phyloP scores from a whole-genome alignment of 2,888 invertebrate genomes.

The Tenthredo amoena region DNA sequence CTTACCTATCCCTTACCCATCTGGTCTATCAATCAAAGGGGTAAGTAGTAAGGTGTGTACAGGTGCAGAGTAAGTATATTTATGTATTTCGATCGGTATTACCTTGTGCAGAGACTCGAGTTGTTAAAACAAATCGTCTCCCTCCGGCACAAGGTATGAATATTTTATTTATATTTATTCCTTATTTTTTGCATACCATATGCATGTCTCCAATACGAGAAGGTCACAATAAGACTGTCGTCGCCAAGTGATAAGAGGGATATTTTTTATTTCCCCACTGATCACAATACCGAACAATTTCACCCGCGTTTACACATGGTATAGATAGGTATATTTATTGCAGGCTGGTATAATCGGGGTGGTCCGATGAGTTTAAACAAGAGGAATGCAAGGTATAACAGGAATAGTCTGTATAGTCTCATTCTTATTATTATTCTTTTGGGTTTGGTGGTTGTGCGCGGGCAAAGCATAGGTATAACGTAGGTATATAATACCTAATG shows the following conservation, averaged over 20 bases:
- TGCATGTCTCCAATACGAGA: not conserved
- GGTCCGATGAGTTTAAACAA: constrained; percentile 75
- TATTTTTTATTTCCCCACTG: not conserved
- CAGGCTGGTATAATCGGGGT: constrained; percentile 67
- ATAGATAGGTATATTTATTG: constrained; percentile 14
- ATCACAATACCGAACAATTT: not conserved
- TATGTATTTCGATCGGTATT: not conserved
- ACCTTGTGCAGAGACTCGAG: not conserved
- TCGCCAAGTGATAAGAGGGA: not conserved
- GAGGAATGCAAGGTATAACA: constrained; percentile 76
- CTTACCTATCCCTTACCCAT: constrained; percentile 29
- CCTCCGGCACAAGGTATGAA: not conserved
- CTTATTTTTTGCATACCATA: not conserved
- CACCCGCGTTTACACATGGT: not conserved
- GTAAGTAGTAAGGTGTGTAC: not conserved
- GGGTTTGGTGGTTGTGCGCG: constrained; percentile 63
- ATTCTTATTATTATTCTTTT: constrained; percentile 72
- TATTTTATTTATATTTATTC: not conserved
- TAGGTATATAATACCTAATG: constrained; percentile 50
- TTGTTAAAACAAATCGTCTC: not conserved
- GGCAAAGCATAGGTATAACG: constrained; percentile 65
- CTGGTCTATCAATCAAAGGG: constrained; percentile 45
- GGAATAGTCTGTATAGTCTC: constrained; percentile 75
- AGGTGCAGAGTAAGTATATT: not conserved
- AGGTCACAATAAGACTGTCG: not conserved